Base-by-base conservation (phyloP, 2,797 vertebrate species). In the Emys orbicularis region DNA sequence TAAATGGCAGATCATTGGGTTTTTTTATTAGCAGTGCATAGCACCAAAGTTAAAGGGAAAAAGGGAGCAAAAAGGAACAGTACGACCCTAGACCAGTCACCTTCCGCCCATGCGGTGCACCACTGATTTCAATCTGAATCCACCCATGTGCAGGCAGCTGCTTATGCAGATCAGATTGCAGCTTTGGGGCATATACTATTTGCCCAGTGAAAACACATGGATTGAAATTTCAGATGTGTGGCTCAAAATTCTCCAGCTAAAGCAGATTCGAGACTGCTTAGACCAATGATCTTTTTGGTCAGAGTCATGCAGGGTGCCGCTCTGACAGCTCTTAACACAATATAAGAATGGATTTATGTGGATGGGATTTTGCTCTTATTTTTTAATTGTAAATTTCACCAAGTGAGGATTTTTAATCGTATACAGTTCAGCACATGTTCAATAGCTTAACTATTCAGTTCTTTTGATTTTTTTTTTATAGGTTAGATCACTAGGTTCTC, bases 341-440 rank as follows among this genome's bases (percentile, higher is more conserved):
- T 13, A 44, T 57, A 52, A 31, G 84, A 53, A 85, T 85, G 49
- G 12, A 0, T 84, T 85, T 56, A 68, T 54, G 53, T 82, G 52
- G 86, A 74, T 0, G 4, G 59, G 49, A 52, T 49, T 65, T 52
- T 21, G 47, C 44, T 52, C 13, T 89, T 95, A 86, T 59, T 57
- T 94, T 94, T 90, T 87, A 94, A 96, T 82, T 85, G 74, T 84
- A 91, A 92, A 96, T 92, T 81, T 86, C 89, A 90, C 72, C 6
- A 53, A 50, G 54, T 89, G 82, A 80, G 59, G 86, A 84, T 87
- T 96, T 97, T 89, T 90, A 94, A 86, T 74, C 81, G 79, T 53
- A 47, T 44, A 37, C 86, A 86, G 93, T 93, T 94, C 90, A 96
- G 92, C 89, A 96, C 94, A 84, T 89, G 93, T 92, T 95, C 80